Percentiles rank a stretch among this genome's conserved stretches.
phyloP scores from a whole-genome alignment of 1,140 invertebrate genomes.

The Euborellia annulipes region DNA sequence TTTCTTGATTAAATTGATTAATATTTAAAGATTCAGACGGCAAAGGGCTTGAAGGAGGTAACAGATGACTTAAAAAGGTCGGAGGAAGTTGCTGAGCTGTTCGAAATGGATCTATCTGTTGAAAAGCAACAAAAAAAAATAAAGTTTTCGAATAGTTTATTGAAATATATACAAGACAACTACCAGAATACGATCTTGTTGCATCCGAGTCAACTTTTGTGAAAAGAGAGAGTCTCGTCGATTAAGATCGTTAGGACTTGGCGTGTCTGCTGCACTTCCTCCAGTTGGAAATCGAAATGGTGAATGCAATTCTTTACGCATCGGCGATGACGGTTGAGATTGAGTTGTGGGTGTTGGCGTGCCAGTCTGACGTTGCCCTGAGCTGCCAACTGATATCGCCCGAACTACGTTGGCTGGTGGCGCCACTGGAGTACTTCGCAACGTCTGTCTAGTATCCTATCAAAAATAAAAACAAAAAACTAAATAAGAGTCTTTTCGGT shows the following conservation, averaged over 20 bases:
- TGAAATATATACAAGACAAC: not conserved
- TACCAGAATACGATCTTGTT: conserved; percentile 22
- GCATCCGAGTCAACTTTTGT: conserved; percentile 30
- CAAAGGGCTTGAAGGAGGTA: no score
- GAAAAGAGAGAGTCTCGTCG: conserved; percentile 18
- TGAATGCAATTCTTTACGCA: conserved; percentile 39
- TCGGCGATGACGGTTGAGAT: conserved; percentile 46
- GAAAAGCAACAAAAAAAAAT: no score
- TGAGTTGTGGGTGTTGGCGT: conserved; percentile 20
- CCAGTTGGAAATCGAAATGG: conserved; percentile 32
- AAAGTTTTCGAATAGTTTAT: not conserved
- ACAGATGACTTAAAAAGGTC: no score
- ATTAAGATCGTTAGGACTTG: not conserved
- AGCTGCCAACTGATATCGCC: conserved; percentile 33
- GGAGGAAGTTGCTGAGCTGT: no score
- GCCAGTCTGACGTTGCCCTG: no score
- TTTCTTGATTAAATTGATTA: no score
- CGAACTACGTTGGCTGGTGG: conserved; percentile 40
- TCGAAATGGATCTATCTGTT: no score
- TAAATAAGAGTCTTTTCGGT: no score
- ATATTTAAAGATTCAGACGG: no score
- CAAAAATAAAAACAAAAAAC: no score
- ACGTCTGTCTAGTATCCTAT: conserved; percentile 1
- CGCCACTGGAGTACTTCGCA: conserved; percentile 26
- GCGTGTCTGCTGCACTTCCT: not conserved